Conservation (phyloP, 2,797 vertebrate genomes). For the Trachops cirrhosus region DNA sequence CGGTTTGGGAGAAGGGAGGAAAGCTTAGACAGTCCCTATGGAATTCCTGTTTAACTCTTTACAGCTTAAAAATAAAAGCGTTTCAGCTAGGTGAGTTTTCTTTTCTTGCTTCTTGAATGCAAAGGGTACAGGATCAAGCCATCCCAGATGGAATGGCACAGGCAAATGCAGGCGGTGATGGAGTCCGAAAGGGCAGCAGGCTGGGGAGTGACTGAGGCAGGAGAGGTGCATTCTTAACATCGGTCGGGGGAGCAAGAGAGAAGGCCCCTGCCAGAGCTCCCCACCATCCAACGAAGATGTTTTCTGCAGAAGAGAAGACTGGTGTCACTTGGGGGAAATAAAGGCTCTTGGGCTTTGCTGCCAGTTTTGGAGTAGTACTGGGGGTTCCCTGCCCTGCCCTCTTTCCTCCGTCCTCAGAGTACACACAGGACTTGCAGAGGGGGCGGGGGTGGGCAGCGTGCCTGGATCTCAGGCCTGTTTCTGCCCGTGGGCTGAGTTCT, state of each 20-base stretch:
- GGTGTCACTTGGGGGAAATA: not conserved
- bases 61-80: not conserved
- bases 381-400: not conserved
- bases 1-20: not conserved
- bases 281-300: not conserved
- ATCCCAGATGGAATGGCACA: not conserved
- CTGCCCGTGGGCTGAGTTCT: not conserved
- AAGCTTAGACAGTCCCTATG: not conserved
- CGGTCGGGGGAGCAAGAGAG: rapidly evolving
- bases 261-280: not conserved
- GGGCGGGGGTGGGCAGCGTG: not conserved
- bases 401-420: not conserved
- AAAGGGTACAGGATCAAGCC: not conserved
- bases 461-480: not conserved
- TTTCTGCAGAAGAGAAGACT: not conserved
- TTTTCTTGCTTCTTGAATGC: not conserved
- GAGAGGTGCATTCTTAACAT: not conserved
- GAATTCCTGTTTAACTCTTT: not conserved
- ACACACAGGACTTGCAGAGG: not conserved
- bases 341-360: not conserved
- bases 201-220: not conserved
- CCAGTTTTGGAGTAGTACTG: not conserved
- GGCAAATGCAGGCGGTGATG: not conserved
- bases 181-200: not conserved
- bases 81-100: not conserved